Evolutionary conservation across 2,888 invertebrate genomes (phyloP).

Genomic region (Pegoplata infirma): DNA sequence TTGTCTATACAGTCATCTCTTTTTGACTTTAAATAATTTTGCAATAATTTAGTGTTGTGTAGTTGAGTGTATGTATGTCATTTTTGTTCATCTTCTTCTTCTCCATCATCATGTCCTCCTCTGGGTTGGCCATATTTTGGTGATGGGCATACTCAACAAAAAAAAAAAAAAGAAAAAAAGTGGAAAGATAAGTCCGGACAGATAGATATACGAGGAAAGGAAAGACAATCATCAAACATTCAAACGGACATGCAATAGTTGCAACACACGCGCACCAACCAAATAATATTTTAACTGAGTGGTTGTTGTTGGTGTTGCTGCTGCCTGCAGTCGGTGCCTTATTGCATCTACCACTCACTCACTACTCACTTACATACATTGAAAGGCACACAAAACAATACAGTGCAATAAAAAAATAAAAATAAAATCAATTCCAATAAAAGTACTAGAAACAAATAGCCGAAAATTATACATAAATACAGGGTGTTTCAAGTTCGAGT

Average conservation of each 20-base stretch:
- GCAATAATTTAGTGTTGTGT: constrained; percentile 53
- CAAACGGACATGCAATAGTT: constrained; percentile 34
- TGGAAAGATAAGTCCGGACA: constrained; percentile 40
- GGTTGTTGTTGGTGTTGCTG: constrained; percentile 31
- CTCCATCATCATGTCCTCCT: constrained; percentile 4
- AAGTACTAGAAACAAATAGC: constrained; percentile 38
- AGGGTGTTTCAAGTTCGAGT: too few relatives aligned
- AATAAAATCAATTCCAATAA: constrained; percentile 51
- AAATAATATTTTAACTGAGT: constrained; percentile 50
- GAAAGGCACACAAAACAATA: neutral
- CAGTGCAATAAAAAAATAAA: constrained; percentile 24
- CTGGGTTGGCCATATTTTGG: constrained; percentile 1
- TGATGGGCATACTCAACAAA: constrained; percentile 28
- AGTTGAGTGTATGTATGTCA: constrained; percentile 19
- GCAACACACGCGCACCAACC: constrained; percentile 49
- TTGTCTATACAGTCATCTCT: constrained; percentile 58
- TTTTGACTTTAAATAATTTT: constrained; percentile 62
- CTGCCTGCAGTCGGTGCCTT: constrained; percentile 28
- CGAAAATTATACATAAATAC: constrained; percentile 28
- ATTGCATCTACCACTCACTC: constrained; percentile 46
- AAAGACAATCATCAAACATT: constrained; percentile 35
- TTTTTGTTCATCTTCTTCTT: constrained; percentile 26
- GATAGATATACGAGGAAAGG: constrained; percentile 19
- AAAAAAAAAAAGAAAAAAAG: too few relatives aligned
- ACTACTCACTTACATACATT: constrained; percentile 1